Conservation (phyloP, 2,888 invertebrate genomes). For the Caenorhabditis zanzibari region DNA sequence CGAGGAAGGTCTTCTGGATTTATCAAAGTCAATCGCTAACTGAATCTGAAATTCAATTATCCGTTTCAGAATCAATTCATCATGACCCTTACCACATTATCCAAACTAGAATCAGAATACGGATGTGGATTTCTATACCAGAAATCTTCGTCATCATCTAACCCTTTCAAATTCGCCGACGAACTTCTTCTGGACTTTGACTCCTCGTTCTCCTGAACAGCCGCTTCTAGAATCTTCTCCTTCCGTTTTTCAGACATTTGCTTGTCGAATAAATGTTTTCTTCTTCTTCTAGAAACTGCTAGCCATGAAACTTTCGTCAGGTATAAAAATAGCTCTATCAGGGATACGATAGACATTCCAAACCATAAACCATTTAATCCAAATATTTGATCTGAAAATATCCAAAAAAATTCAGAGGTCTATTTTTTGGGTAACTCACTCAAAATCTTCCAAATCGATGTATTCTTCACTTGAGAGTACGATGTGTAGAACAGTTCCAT, state of each 20-base stretch:
- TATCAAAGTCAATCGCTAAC: slow-evolving; percentile 26
- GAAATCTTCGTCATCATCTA: slow-evolving; percentile 17
- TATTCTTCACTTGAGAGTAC: slow-evolving; percentile 53
- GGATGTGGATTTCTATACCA: slow-evolving; percentile 36
- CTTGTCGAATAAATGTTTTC: slow-evolving; percentile 45
- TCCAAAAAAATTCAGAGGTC: neutral
- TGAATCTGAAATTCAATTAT: slow-evolving; percentile 29
- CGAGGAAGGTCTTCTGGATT: neutral
- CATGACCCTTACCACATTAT: slow-evolving; percentile 31
- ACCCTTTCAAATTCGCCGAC: slow-evolving; percentile 14
- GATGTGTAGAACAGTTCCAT: slow-evolving; percentile 52
- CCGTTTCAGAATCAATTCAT: neutral
- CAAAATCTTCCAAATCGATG: slow-evolving; percentile 21
- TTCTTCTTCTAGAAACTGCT: slow-evolving; percentile 26
- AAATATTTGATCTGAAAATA: slow-evolving; percentile 26
- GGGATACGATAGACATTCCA: slow-evolving; percentile 56
- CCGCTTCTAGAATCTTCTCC: slow-evolving; percentile 33
- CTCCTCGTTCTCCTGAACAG: slow-evolving; percentile 27
- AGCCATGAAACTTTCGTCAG: slow-evolving; percentile 42
- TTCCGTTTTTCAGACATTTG: slow-evolving; percentile 43
- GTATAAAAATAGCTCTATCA: slow-evolving; percentile 43
- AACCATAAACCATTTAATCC: slow-evolving; percentile 58
- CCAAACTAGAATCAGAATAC: slow-evolving; percentile 24
- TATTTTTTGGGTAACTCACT: slow-evolving; percentile 12
- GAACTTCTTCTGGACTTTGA: slow-evolving; percentile 31